Base-by-base conservation (phyloP, 2,888 invertebrate species). In the Pristionchus arcanus region DNA sequence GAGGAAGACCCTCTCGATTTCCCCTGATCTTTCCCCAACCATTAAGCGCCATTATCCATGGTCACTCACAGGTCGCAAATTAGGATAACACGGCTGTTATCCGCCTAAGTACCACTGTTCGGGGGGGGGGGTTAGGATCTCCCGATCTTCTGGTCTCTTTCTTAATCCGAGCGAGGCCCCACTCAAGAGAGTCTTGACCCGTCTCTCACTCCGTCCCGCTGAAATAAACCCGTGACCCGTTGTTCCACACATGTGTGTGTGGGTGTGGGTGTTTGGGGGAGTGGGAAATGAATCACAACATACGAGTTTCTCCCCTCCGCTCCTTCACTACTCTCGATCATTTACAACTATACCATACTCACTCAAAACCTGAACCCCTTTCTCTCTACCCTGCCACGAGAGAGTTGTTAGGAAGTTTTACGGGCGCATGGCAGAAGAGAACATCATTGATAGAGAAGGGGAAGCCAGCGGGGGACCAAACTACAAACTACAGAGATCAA, bases 161-260 rank as follows among this genome's bases (percentile, higher is more conserved):
- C 2, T 19, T 42, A 42, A 53, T 42, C 42, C 81, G n/a, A n/a
- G 68, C 37, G 77, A 25, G 42, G 42, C 49, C n/a, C n/a, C 28
- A 53, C 74, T 74, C 37, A 74, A 74, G 74, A 74, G 74, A 74
- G 37, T 74, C 74, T 74, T 74, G 74, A 74, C 74, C 74, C 74
- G n/a, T 37, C 66, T 71, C 42, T 71, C 71, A 34, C 71, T 59
- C 59, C 59, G 25, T 25, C 25, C 63, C 74, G 11, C 49, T 49
- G 49, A 49, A 49, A 49, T 49, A 81, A 81, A 81, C 81, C 81
- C 81, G 81, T 81, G 81, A 81, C 81, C 81, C 81, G 49, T 81
- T 53, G 81, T 81, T 81, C 81, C 81, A 49, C 71, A 31, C 28
- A n/a, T 37, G 77, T 2, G 49, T n/a, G 15, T 34, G 71, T n/a